Evolutionary conservation across 2,797 vertebrate species (phyloP).

Genomic region (Menidia menidia): DNA sequence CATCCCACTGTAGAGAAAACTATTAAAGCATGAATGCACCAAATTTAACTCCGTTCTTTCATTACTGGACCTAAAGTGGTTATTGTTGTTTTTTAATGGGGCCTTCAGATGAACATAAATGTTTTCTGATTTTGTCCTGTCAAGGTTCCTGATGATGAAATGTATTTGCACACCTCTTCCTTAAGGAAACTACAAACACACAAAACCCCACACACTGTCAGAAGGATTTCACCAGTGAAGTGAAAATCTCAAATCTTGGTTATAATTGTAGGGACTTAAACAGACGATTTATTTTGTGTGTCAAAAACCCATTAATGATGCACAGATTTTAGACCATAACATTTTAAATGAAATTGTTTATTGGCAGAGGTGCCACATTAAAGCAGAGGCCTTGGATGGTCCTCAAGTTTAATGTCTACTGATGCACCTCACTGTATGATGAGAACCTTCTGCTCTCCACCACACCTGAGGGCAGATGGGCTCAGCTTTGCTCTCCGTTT

Average conservation of each 20-base stretch:
- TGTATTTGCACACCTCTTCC: background rate
- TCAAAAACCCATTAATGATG: background rate
- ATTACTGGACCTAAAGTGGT: no score
- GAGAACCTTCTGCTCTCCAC: conserved; percentile 12
- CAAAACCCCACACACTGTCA: background rate
- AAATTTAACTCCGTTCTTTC: background rate
- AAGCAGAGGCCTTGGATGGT: background rate
- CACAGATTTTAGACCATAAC: background rate
- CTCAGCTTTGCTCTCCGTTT: conserved; percentile 48
- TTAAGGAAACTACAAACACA: background rate
- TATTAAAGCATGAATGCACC: background rate
- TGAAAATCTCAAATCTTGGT: background rate
- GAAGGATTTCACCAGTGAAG: background rate
- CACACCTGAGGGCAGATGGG: conserved; percentile 51
- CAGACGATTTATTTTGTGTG: background rate
- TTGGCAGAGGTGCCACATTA: background rate
- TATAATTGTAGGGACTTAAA: background rate
- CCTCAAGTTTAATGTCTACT: background rate
- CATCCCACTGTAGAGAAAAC: background rate
- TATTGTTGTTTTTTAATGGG: background rate
- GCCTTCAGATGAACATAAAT: conserved; percentile 14
- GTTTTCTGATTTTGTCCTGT: conserved; percentile 33
- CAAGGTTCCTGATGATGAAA: conserved; percentile 31
- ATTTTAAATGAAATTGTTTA: conserved; percentile 13
- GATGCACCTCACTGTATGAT: conserved; percentile 13